Evolutionary conservation across 2,888 invertebrate species (phyloP), one percentile per base, ranked within the genome.

Genomic region (Pseudoips prasinana): DNA sequence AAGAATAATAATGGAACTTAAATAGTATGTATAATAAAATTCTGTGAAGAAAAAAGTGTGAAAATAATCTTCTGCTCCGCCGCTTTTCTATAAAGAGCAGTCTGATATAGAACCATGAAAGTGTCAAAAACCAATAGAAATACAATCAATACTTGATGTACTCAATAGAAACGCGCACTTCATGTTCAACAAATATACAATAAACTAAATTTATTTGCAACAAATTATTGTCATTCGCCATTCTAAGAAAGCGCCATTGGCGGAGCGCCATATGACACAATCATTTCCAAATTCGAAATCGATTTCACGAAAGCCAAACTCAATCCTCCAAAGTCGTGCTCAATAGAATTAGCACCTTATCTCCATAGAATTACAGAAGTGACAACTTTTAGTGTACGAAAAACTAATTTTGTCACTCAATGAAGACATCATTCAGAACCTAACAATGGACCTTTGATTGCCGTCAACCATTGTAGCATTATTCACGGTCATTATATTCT

Each of bases 401-500:
- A 47, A 62, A 27, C 46, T 50, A 60, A 54, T 29, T 41, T 62
- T 64, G 72, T 64, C 59, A 58, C 43, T 53, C 58, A 62, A 85
- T 78, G 58, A 69, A 87, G 81, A 78, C 76, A 78, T 86, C 86
- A 87, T 80, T 81, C 77, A 73, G 46, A 37, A 47, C 46, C 57
- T 71, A 68, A 87, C 87, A 87, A 88, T 79, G 68, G 60, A 33
- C 45, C 2, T 49, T 63, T 86, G 86, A 86, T 86, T 87, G 81
- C 83, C 72, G 71, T 58, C 59, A 29, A 56, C 75, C 64, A 82
- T 87, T 83, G 79, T 78, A 49, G 64, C 68, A 84, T 86, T 85
- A 85, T 85, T 72, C 83, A 81, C 76, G 79, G 77, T 84, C 69
- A 88, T 88, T 87, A 88, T 88, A 87, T 86, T 88, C 86, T 80